Evolutionary conservation across 2,888 invertebrate genomes (phyloP).

Genomic region (Trachelus troglodyta): DNA sequence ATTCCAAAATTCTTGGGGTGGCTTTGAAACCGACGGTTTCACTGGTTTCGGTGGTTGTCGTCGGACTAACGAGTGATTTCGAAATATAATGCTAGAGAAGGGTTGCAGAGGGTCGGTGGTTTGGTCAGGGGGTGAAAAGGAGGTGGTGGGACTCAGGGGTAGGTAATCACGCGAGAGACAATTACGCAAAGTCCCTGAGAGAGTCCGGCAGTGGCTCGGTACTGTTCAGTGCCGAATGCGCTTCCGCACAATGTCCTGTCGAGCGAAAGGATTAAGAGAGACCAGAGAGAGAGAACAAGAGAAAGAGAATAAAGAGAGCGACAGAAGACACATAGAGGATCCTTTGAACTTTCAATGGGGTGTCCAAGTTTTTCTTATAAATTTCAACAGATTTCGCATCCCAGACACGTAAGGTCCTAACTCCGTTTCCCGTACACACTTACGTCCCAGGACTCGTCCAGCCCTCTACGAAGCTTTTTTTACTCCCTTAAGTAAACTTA

Average conservation of each 20-base stretch:
- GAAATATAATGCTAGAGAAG: no score
- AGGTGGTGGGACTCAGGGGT: constrained; percentile 7
- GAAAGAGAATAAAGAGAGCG: no score
- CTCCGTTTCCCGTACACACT: constrained; percentile 11
- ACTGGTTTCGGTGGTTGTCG: no score
- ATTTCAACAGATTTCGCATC: constrained; percentile 37
- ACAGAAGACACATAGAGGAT: constrained; percentile 18
- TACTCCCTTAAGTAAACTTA: not conserved
- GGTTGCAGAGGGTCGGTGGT: no score
- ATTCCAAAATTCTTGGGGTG: no score
- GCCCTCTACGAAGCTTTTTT: not conserved
- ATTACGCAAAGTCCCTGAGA: constrained; percentile 47
- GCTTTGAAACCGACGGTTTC: no score
- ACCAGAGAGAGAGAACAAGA: constrained; percentile 7
- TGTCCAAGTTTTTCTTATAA: constrained; percentile 43
- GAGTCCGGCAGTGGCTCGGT: constrained; percentile 26
- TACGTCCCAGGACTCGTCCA: no score
- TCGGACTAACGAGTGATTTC: no score
- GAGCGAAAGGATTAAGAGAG: constrained; percentile 48
- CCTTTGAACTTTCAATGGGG: constrained; percentile 39
- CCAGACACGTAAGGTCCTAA: constrained; percentile 32
- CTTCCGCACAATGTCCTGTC: constrained; percentile 28
- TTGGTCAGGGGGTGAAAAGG: no score
- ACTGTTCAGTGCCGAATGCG: no score
- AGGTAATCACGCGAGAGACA: constrained; percentile 51